Conservation (phyloP, 2,797 vertebrate species). For the Neosilurus hyrtlii region DNA sequence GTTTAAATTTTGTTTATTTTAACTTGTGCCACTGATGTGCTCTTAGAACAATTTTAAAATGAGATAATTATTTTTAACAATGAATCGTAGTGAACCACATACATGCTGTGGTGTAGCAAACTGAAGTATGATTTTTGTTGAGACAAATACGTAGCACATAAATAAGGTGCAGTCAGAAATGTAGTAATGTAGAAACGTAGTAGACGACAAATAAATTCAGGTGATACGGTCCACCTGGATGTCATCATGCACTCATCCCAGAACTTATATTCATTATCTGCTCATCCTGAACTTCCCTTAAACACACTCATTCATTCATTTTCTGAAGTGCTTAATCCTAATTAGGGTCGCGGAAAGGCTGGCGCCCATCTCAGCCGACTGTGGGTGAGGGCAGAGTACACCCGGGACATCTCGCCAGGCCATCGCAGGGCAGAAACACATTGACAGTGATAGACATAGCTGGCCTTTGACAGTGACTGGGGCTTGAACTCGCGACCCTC, state of each 20-base stretch:
- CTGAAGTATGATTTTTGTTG: background rate
- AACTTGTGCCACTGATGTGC: background rate
- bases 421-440: no score
- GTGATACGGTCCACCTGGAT: background rate
- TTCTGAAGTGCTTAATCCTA: no score
- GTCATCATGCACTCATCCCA: background rate
- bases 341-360: no score
- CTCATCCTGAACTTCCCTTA: background rate
- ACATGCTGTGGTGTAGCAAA: background rate
- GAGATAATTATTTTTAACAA: background rate
- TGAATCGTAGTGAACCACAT: no score
- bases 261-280: background rate
- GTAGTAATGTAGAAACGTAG: no score
- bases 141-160: background rate
- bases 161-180: background rate
- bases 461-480: no score
- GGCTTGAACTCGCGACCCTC: no score
- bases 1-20: background rate
- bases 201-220: background rate
- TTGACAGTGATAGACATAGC: no score
- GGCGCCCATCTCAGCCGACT: no score
- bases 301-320: background rate
- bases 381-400: no score
- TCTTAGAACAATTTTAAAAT: background rate
- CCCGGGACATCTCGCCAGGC: no score